Conservation (phyloP, 2,888 invertebrate genomes). For the Eustalomyia histrio region DNA sequence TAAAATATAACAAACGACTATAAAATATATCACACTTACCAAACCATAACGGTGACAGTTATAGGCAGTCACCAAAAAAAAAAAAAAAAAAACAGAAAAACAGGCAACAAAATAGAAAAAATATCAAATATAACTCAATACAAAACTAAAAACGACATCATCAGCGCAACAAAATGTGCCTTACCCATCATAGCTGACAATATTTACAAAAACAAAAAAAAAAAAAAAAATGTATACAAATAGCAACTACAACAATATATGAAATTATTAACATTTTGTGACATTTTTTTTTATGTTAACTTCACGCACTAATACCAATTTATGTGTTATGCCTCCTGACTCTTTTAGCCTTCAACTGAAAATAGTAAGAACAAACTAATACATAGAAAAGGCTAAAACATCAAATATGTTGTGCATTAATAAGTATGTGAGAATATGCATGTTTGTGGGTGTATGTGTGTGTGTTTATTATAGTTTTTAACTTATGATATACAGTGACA, state of each 20-base stretch:
- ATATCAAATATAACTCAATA: slow-evolving; percentile 3
- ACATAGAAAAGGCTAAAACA: slow-evolving; percentile 38
- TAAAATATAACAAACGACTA: slow-evolving; percentile 50
- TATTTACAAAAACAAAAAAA: background rate
- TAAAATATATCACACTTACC: slow-evolving; percentile 44
- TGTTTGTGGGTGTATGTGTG: background rate
- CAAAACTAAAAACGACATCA: background rate
- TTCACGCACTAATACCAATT: slow-evolving; percentile 70
- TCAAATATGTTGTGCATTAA: slow-evolving; percentile 26
- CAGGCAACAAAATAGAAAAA: background rate
- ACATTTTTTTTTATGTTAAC: slow-evolving; percentile 31
- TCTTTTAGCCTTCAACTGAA: slow-evolving; percentile 34
- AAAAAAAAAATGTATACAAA: slow-evolving; percentile 1
- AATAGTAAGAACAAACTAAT: slow-evolving; percentile 9
- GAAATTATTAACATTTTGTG: slow-evolving; percentile 41
- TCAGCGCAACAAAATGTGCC: background rate
- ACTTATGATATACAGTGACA: slow-evolving; percentile 50
- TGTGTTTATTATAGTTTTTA: slow-evolving; percentile 37
- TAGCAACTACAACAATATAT: slow-evolving; percentile 16
- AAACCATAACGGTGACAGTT: slow-evolving; percentile 51
- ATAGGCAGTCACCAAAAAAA: slow-evolving; percentile 25
- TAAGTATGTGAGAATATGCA: background rate
- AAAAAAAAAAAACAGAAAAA: slow-evolving; percentile 9
- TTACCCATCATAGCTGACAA: slow-evolving; percentile 40
- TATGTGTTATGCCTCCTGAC: slow-evolving; percentile 65